Evolutionary conservation across 2,888 invertebrate species (phyloP), one percentile per base, ranked within the genome.

Genomic region (Sepioteuthis lessoniana): DNA sequence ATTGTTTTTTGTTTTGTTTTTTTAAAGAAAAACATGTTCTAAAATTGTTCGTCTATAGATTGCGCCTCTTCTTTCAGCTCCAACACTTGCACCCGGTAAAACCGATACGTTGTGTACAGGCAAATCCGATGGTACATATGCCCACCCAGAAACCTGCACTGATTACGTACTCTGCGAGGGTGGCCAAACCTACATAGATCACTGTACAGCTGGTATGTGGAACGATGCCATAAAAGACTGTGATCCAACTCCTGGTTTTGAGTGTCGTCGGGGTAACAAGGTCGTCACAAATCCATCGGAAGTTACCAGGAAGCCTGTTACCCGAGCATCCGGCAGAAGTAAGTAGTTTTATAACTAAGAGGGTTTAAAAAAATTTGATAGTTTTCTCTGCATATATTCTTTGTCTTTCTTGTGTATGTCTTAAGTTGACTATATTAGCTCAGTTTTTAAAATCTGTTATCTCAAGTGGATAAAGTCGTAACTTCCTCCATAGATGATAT

Each of bases 81-180:
- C n/a, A 28, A 92, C 92, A 0, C 92, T 92, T 92, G 46, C 92
- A 0, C 60, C 93, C 25, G 21, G 50, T 19, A 60, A 93, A 0
- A 37, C 38, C 0, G 60, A 93, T 60, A 37, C 31, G 8, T 35
- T 93, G 55, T 94, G 94, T 91, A 21, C 35, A 16, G 93, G 90
- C 35, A 94, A 94, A 60, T 93, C 94, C 5, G 95, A 96, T 94
- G 95, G 95, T 21, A 96, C 95, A 91, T 95, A 95, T 93, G 60
- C 95, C 37, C 95, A 95, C 93, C 95, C 96, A 0, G 91, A 60
- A 10, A 95, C 95, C 28, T 96, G 96, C 94, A 90, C 93, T 0
- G 95, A 95, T 19, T 96, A 96, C 93, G 96, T 95, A 93, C 95
- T 95, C 93, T 96, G 96, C 94, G 95, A 95, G 37, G 95, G 94